phyloP scores from a whole-genome alignment of 2,113 vertebrate species.

The Paradoxurus hermaphroditus region DNA sequence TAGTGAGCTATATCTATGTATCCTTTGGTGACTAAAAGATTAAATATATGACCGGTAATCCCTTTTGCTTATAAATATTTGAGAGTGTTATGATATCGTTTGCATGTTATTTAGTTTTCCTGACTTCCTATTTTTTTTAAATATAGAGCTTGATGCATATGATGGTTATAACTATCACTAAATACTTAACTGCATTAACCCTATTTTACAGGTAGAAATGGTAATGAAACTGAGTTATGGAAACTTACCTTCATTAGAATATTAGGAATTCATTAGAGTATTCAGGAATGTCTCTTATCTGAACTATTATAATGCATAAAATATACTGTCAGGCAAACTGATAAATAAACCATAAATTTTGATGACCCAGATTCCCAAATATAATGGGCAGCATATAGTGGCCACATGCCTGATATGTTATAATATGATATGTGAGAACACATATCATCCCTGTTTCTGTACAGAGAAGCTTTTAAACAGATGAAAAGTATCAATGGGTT shows the following conservation, averaged over 20 bases:
- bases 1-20: constrained; percentile 21
- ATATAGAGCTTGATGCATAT: not conserved
- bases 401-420: not conserved
- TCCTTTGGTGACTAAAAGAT: constrained; percentile 31
- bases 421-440: not conserved
- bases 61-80: constrained; percentile 43
- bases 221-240: constrained; percentile 26
- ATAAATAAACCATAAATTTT: constrained; percentile 21
- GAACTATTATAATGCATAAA: not conserved
- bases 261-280: constrained; percentile 11
- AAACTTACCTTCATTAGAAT: constrained; percentile 30
- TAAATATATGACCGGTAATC: constrained; percentile 16
- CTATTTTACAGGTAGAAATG: constrained; percentile 25
- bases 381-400: not conserved
- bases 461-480: constrained; percentile 3
- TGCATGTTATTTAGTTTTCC: constrained; percentile 34
- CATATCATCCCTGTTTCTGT: not conserved
- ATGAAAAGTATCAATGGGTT: constrained; percentile 4
- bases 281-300: not conserved
- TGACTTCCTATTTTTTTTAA: constrained; percentile 47
- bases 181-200: not conserved
- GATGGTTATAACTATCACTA: constrained; percentile 30
- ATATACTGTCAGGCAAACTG: constrained; percentile 4
- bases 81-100: not conserved
- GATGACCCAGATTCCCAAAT: not conserved